These are phyloP conservation scores for Phasia obesa DNA, from an alignment of 2,888 invertebrate species.

Conservation along the genomic window DNA sequence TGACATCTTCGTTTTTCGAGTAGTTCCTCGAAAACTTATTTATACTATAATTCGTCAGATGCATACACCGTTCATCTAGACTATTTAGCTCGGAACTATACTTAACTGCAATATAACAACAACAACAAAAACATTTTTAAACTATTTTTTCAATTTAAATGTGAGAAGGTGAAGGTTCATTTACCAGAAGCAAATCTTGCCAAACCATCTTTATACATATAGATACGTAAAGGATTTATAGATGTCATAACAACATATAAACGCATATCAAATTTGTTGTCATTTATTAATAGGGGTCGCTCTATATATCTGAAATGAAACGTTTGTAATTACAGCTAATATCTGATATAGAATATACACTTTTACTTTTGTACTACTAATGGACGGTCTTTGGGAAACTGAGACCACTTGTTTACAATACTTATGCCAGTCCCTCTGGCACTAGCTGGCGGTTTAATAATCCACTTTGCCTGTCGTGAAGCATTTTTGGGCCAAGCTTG, in stretches of 20 bases:
- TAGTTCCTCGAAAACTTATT: slow-evolving; percentile 94
- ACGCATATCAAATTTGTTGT: slow-evolving; percentile 98
- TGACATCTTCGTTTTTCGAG: slow-evolving; percentile 94
- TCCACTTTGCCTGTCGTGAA: slow-evolving; percentile 93
- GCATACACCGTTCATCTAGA: slow-evolving; percentile 94
- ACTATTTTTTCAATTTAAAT: too few relatives aligned
- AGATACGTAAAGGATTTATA: slow-evolving; percentile 95
- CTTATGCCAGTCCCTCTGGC: slow-evolving; percentile 98
- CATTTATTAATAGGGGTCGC: slow-evolving; percentile 93
- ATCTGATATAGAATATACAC: not conserved
- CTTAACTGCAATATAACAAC: slow-evolving; percentile 86
- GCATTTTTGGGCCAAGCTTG: slow-evolving; percentile 92
- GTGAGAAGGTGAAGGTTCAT: slow-evolving; percentile 64
- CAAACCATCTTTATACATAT: slow-evolving; percentile 97
- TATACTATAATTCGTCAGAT: slow-evolving; percentile 95
- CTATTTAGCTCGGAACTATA: slow-evolving; percentile 91
- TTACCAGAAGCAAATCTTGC: slow-evolving; percentile 97
- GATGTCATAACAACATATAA: slow-evolving; percentile 97
- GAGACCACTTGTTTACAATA: slow-evolving; percentile 96
- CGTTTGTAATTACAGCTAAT: not conserved
- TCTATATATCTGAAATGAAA: slow-evolving; percentile 85
- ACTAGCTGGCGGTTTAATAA: slow-evolving; percentile 98
- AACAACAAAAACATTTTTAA: too few relatives aligned
- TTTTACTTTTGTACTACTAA: slow-evolving; percentile 92
- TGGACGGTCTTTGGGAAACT: slow-evolving; percentile 95